Evolutionary conservation across 2,888 invertebrate species (phyloP).

Genomic region (Hylaea fasciaria): DNA sequence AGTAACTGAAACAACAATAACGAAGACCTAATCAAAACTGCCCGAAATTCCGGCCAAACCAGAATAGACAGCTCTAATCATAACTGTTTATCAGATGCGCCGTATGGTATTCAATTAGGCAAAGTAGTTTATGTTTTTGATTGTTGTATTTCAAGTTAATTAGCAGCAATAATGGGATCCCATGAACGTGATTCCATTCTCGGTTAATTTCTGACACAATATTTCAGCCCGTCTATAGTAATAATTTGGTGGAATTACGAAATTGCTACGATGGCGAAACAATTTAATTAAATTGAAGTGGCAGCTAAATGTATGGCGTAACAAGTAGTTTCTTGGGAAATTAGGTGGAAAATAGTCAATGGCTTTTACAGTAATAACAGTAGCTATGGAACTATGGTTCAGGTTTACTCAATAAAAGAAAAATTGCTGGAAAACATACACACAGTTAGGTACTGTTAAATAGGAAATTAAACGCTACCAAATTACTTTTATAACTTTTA

Average conservation of each 20-base stretch:
- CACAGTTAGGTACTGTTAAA: too few relatives aligned
- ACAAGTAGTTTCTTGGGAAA: background rate
- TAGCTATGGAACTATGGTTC: too few relatives aligned
- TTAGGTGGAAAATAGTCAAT: background rate
- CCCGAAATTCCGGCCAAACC: slow-evolving; percentile 9
- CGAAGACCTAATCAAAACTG: too few relatives aligned
- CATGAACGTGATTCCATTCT: slow-evolving; percentile 7
- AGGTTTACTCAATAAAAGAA: too few relatives aligned
- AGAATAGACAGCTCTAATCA: background rate
- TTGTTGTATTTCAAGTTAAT: slow-evolving; percentile 25
- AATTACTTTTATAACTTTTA: too few relatives aligned
- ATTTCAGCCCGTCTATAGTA: slow-evolving; percentile 6
- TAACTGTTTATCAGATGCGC: slow-evolving; percentile 19
- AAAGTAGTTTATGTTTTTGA: slow-evolving; percentile 28
- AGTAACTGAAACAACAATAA: too few relatives aligned
- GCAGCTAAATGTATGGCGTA: background rate
- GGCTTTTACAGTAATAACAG: background rate
- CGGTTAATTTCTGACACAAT: slow-evolving; percentile 11
- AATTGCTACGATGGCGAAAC: background rate
- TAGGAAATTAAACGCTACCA: too few relatives aligned
- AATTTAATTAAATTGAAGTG: slow-evolving; percentile 1
- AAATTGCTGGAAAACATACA: too few relatives aligned
- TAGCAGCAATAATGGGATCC: slow-evolving; percentile 15
- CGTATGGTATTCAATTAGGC: slow-evolving; percentile 25
- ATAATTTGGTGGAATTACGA: slow-evolving; percentile 11